phyloP scores from a whole-genome alignment of 2,797 vertebrate genomes.

The Microcaecilia unicolor region DNA sequence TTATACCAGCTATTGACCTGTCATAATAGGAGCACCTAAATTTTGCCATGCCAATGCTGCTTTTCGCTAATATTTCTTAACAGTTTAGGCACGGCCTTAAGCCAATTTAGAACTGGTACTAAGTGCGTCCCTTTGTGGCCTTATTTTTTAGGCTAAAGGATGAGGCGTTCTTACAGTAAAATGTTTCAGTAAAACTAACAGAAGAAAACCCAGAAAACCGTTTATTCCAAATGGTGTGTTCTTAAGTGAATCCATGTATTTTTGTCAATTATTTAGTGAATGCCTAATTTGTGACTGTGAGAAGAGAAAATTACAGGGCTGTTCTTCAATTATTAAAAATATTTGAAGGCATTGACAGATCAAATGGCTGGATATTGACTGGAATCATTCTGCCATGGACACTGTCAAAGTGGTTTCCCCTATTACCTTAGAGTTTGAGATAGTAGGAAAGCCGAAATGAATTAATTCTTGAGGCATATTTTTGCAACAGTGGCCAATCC shows the following conservation, averaged over 20 bases:
- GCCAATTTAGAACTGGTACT: too few species aligned
- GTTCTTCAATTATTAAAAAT: conserved; percentile 58
- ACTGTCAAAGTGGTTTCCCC: conserved; percentile 22
- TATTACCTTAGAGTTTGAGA: conserved; percentile 45
- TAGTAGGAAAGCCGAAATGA: conserved; percentile 49
- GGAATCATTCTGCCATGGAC: conserved; percentile 21
- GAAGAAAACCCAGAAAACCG: conserved; percentile 36
- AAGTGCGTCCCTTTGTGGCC: too few species aligned
- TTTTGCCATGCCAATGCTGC: too few species aligned
- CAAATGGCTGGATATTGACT: conserved; percentile 47
- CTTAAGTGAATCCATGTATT: conserved; percentile 37
- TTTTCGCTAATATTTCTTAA: too few species aligned
- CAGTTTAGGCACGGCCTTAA: too few species aligned
- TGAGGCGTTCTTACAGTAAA: not conserved
- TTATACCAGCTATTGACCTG: too few species aligned
- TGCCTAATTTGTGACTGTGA: conserved; percentile 50
- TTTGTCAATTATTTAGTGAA: conserved; percentile 60
- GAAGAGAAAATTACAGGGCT: conserved; percentile 50
- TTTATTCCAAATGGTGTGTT: conserved; percentile 30
- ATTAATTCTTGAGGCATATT: conserved; percentile 39
- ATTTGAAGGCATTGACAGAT: conserved; percentile 52
- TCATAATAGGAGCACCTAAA: too few species aligned
- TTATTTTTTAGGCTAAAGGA: too few species aligned
- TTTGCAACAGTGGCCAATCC: too few species aligned
- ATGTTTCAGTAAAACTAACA: not conserved